Evolutionary conservation across 2,113 vertebrate genomes (phyloP).

Genomic region (Taxidea taxus): DNA sequence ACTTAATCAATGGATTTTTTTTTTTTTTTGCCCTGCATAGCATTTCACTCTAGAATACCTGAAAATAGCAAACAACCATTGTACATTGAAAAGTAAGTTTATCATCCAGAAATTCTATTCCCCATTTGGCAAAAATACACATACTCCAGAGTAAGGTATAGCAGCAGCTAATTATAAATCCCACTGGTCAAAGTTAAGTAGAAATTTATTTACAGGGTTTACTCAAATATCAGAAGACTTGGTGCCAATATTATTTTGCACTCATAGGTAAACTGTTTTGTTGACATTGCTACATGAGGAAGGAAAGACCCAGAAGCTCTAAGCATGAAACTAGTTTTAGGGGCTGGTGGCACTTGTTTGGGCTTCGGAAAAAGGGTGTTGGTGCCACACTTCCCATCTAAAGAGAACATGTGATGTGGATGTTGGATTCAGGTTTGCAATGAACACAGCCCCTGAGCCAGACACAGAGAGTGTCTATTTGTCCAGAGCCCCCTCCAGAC

Average conservation of each 20-base stretch:
- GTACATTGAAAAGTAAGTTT: neutral
- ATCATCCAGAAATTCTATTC: neutral
- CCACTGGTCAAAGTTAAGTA: constrained; percentile 6
- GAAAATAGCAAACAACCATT: neutral
- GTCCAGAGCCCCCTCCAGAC: neutral
- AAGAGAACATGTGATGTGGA: neutral
- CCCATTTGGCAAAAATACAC: neutral
- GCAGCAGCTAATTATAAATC: neutral
- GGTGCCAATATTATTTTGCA: neutral
- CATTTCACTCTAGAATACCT: neutral
- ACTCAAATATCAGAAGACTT: neutral
- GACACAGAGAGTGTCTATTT: neutral
- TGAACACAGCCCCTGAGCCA: neutral
- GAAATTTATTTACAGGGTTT: neutral
- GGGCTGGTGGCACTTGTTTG: neutral
- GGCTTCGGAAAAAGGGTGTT: neutral
- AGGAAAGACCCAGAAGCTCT: neutral
- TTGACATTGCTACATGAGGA: neutral
- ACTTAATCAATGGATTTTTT: neutral
- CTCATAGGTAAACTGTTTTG: neutral
- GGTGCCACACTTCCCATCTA: neutral
- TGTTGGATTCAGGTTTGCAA: neutral
- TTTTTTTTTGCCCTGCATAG: neutral
- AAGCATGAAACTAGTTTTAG: neutral
- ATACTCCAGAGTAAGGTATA: neutral